phyloP scores from a whole-genome alignment of 2,113 vertebrate species.

The Caloenas nicobarica region DNA sequence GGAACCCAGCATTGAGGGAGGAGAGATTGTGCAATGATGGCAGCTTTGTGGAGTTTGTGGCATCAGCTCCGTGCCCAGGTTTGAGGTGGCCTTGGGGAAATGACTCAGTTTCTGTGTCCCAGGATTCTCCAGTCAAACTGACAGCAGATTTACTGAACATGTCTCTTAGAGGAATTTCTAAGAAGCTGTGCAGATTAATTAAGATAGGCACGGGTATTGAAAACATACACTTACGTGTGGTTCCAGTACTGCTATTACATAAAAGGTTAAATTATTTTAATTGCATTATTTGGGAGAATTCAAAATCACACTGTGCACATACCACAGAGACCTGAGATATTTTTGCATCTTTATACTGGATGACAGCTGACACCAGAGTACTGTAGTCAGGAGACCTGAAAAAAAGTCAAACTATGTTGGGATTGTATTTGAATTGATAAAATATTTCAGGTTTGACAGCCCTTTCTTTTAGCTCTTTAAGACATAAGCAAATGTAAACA shows the following conservation, averaged over 20 bases:
- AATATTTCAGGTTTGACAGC: not conserved
- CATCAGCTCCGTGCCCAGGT: not conserved
- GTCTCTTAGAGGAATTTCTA: not conserved
- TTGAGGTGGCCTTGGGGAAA: not conserved
- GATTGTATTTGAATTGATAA: not conserved
- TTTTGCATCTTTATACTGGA: not conserved
- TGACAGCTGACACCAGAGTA: not conserved
- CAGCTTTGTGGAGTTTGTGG: not conserved
- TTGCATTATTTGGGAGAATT: not conserved
- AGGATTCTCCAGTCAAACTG: not conserved
- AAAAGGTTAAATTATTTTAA: slow-evolving; percentile 4
- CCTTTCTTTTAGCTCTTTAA: not conserved
- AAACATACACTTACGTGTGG: not conserved
- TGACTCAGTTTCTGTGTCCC: not conserved
- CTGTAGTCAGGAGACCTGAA: not conserved
- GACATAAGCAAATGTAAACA: not conserved
- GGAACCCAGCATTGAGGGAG: not conserved
- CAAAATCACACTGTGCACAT: not conserved
- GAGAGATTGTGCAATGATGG: accelerated
- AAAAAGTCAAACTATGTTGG: not conserved
- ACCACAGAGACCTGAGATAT: not conserved
- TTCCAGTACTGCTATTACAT: not conserved
- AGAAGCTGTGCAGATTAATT: not conserved
- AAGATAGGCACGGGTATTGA: not conserved
- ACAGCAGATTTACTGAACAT: not conserved